Evolutionary conservation across 1,140 invertebrate species (phyloP), one percentile per base, ranked within the genome.

Genomic region (Dryas iulia): DNA sequence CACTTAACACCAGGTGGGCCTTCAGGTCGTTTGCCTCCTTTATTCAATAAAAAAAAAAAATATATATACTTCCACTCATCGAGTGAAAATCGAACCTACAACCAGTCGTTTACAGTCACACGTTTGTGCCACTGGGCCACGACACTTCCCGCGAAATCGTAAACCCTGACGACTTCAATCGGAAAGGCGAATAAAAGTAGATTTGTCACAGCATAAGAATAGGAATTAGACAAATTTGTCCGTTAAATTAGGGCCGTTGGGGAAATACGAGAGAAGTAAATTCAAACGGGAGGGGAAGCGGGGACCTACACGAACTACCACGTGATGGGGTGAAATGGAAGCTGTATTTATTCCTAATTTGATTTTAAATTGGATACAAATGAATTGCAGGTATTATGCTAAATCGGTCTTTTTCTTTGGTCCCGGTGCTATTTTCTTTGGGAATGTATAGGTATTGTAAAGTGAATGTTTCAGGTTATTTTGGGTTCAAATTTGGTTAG

Each of bases 161-260:
- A 18, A 39, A 39, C n/a, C n/a, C 33, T n/a, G n/a, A 39, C 33
- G 33, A 39, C 12, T 39, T 39, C 14, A 39, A n/a, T 12, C 12
- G 5, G 5, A 39, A 39, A 12, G 12, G n/a, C 12, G n/a, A 39
- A 39, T 39, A 18, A 39, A 39, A 39, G 33, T 4, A 88, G 79
- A 84, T 90, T 87, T 81, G 82, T 86, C 84, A 87, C 82, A 82
- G 84, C 78, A 84, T 86, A 84, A 84, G 84, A 88, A 87, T 88
- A 83, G 82, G 85, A 87, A 90, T 89, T 87, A 87, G 82, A 89
- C 82, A 86, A 90, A 89, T 87, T 89, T 83, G 84, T 77, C 79
- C 81, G 81, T 88, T 87, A 87, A 90, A 90, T 90, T 90, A 88
- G 84, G 82, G 81, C 79, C 76, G 59, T 84, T 63, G 61, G 72